Evolutionary conservation across 2,888 invertebrate genomes (phyloP).

Genomic region (Philereme transversata): DNA sequence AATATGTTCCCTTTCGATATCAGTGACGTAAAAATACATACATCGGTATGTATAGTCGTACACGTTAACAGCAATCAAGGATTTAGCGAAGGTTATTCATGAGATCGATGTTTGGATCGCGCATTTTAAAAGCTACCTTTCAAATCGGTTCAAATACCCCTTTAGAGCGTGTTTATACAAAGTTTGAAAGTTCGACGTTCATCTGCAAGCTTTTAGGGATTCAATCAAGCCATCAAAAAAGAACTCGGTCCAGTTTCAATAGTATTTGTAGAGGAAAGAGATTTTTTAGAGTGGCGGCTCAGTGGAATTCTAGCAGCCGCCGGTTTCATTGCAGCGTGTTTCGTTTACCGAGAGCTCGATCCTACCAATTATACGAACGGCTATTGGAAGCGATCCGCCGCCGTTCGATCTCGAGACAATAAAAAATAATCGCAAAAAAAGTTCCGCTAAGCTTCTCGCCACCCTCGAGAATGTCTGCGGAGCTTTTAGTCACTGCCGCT

Average conservation of each 20-base stretch:
- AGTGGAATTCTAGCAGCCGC: slow-evolving; percentile 20
- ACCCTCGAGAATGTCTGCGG: slow-evolving; percentile 49
- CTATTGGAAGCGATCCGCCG: slow-evolving; percentile 54
- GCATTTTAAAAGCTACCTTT: slow-evolving; percentile 4
- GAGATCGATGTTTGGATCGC: slow-evolving; percentile 1
- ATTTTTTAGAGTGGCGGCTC: slow-evolving; percentile 32
- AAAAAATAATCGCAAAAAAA: slow-evolving; percentile 55
- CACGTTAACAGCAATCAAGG: slow-evolving; percentile 1
- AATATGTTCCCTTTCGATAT: slow-evolving; percentile 10
- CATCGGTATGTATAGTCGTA: neutral
- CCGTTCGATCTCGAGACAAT: slow-evolving; percentile 47
- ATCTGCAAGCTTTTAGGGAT: slow-evolving; percentile 30
- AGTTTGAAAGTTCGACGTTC: slow-evolving; percentile 30
- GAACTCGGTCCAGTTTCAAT: slow-evolving; percentile 26
- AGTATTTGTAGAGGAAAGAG: slow-evolving; percentile 28
- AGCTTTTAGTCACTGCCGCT: slow-evolving; percentile 43
- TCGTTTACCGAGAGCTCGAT: slow-evolving; percentile 50
- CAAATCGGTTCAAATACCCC: neutral
- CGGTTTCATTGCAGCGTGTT: slow-evolving; percentile 42
- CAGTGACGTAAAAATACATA: slow-evolving; percentile 11
- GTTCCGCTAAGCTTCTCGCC: slow-evolving; percentile 42
- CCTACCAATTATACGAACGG: slow-evolving; percentile 60
- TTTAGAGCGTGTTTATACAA: slow-evolving; percentile 20
- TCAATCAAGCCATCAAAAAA: slow-evolving; percentile 32
- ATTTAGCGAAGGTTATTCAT: slow-evolving; percentile 8